These are phyloP conservation scores for Oreochromis aureus DNA, from an alignment of 2,113 vertebrate species.

Conservation along the genomic window DNA sequence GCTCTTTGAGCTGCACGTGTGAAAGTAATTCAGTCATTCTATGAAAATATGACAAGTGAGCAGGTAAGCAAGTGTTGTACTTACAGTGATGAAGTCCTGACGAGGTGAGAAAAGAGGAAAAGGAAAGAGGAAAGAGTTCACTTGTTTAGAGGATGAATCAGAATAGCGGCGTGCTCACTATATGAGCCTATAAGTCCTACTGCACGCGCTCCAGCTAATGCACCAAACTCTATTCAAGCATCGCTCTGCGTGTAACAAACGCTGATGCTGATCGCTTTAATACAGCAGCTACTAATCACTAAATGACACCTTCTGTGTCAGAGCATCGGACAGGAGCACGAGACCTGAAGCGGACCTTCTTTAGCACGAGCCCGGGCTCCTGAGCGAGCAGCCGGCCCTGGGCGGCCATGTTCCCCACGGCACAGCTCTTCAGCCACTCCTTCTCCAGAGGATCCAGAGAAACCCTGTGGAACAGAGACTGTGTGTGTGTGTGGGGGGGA, in stretches of 20 bases:
- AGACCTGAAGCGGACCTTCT: constrained; percentile 28
- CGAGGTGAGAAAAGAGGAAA: not conserved
- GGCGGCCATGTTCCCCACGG: constrained; percentile 31
- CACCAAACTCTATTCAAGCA: not conserved
- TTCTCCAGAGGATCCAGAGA: constrained; percentile 59
- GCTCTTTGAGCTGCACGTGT: not conserved
- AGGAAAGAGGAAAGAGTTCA: not conserved
- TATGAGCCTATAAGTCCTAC: not conserved
- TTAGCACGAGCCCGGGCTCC: constrained; percentile 31
- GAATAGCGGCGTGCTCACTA: not conserved
- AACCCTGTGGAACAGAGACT: constrained; percentile 62
- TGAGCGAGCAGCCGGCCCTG: constrained; percentile 33
- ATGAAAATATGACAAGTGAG: not conserved
- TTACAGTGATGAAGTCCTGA: constrained; percentile 68
- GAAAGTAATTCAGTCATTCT: not conserved
- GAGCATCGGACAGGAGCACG: not conserved
- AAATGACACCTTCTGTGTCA: not conserved
- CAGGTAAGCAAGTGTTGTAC: not conserved
- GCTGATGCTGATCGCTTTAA: not conserved
- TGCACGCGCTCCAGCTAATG: not conserved
- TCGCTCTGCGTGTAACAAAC: not conserved
- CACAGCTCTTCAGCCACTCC: constrained; percentile 53
- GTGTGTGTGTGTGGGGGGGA: not conserved
- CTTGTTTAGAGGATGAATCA: not conserved
- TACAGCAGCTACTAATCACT: not conserved